Base-by-base conservation (phyloP, 2,797 vertebrate genomes). In the Protosalanx chinensis region DNA sequence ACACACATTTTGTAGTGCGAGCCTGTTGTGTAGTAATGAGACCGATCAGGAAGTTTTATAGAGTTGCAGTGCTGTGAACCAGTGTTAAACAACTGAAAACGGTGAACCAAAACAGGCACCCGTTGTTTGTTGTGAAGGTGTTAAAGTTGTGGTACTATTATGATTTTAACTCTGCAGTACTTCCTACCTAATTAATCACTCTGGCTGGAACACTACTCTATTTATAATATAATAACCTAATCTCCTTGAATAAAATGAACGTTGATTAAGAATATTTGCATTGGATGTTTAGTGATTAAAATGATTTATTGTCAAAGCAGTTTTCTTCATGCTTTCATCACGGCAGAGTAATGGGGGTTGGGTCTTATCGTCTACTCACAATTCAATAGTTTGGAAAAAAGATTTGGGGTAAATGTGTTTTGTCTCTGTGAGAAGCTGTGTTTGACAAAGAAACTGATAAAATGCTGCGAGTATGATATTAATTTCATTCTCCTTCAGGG, bases 161-260 rank as follows among this genome's bases (percentile, higher is more conserved):
- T 68, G 72, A 67, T 82, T 80, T 80, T 59, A 56, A 64, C 70
- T 46, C 62, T 63, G 60, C 73, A 80, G 70, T 71, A 82, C 23
- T 41, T 74, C 63, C 60, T 77, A 73, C 46, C 74, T 73, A 82
- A 88, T 87, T 83, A 87, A 85, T 87, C 81, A 88, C 63, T 68
- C 62, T 58, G 76, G 62, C 65, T 78, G 74, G 4, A 81, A 70
- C 60, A 35, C 4, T 49, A 74, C 74, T 77, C 61, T 85, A 82
- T 87, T 83, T 77, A 72, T 86, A 79, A 76, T 76, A 71, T 81
- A 83, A 80, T 88, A 86, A 86, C 63, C 57, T 67, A 69, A 67
- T 76, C 64, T 70, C 33, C 70, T 73, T 81, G 67, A 71, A 68
- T 32, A 67, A 49, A 84, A 79, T 81, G 12, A 80, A 82, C 57